Base-by-base conservation (phyloP, 2,888 invertebrate genomes). In the Agonopterix alstromeriana region DNA sequence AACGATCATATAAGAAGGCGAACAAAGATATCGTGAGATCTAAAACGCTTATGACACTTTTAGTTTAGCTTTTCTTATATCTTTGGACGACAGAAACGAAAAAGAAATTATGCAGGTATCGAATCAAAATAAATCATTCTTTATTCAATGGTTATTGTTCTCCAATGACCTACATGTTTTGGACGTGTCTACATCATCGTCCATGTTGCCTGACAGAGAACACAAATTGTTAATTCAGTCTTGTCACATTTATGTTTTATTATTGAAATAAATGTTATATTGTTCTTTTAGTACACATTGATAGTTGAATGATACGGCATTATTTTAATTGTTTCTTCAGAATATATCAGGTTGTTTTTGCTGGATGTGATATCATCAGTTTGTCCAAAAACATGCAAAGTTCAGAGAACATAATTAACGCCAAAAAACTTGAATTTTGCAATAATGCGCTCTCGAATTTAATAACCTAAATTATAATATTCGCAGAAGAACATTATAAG, bases 161-260 rank as follows among this genome's bases (percentile, higher is more conserved):
- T 72, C 65, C 57, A 66, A 69, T 77, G 80, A 79, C 72, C 73
- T 70, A 76, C 70, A 73, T 49, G 51, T 36, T 46, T 14, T 9
- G 14, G 35, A 73, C 70, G 60, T 68, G 73, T 70, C 67, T 66
- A 73, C 79, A 73, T 68, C 72, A 71, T 60, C 64, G 66, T 52
- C 50, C 66, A 57, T 76, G 73, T 74, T 67, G 58, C 60, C 65
- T 63, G 66, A 75, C 69, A 70, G 53, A 59, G 67, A 77, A 78
- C 60, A 60, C 56, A 53, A 58, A 60, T 82, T 78, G 76, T 72
- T 83, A 80, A 83, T 83, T 80, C 70, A 65, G 71, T 80, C 77
- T 65, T 73, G 77, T 80, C 74, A 70, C 71, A 73, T 70, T 59
- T 57, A 68, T 71, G 71, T 77, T 64, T 57, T 65, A 65, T 60